These are phyloP conservation scores for Charina bottae DNA, from an alignment of 2,113 vertebrate species.

Conservation along the genomic window DNA sequence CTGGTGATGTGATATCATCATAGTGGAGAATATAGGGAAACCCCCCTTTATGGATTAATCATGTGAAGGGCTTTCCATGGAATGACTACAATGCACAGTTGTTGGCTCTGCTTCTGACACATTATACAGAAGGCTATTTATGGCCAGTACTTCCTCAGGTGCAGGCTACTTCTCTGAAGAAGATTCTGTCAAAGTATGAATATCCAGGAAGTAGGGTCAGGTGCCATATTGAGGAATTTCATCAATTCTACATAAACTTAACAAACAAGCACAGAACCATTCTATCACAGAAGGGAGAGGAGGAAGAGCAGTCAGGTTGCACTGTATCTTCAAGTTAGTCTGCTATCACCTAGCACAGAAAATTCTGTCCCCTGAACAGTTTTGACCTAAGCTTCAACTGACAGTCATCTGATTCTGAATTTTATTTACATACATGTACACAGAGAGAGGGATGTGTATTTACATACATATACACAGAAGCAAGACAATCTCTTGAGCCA, in stretches of 20 bases:
- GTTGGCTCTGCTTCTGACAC: background rate
- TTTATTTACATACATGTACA: background rate
- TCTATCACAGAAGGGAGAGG: background rate
- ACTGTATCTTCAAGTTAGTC: background rate
- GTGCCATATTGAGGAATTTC: background rate
- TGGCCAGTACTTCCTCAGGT: background rate
- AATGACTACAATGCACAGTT: background rate
- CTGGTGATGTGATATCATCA: background rate
- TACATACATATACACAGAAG: background rate
- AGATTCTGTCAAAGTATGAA: background rate
- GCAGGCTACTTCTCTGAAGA: background rate
- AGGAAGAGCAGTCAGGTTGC: background rate
- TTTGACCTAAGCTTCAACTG: background rate
- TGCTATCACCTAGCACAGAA: background rate
- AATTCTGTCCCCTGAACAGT: background rate
- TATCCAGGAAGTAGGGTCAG: background rate
- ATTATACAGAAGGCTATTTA: background rate
- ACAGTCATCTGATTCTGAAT: background rate
- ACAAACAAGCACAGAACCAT: background rate
- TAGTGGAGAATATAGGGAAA: background rate
- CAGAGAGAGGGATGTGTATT: background rate
- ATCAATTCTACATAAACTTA: background rate
- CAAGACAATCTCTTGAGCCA: background rate
- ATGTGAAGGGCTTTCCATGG: background rate
- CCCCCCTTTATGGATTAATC: background rate